These are phyloP conservation scores for Apodemus agrarius DNA, from an alignment of 2,797 vertebrate species.

Conservation along the genomic window DNA sequence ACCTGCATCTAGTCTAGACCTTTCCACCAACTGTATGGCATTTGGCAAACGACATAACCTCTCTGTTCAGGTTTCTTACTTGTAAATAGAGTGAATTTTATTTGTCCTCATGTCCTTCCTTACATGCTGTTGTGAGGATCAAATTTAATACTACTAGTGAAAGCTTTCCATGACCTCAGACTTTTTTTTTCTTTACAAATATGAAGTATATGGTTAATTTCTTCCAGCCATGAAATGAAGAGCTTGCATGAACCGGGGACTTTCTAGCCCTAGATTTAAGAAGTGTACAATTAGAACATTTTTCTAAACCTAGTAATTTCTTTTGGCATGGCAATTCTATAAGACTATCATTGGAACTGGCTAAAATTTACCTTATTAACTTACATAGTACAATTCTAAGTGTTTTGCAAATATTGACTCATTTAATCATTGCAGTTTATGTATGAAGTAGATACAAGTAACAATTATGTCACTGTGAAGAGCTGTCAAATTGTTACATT, in stretches of 20 bases:
- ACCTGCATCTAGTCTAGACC: neutral
- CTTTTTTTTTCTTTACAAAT: neutral
- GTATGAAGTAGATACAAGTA: neutral
- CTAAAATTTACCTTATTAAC: neutral
- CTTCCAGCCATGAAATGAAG: slow-evolving; percentile 10
- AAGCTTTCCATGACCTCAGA: slow-evolving; percentile 40
- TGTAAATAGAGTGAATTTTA: slow-evolving; percentile 55
- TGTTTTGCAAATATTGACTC: slow-evolving; percentile 37
- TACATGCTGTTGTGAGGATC: neutral
- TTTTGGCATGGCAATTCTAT: slow-evolving; percentile 40
- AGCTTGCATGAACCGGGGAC: slow-evolving; percentile 27
- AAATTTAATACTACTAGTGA: slow-evolving; percentile 52
- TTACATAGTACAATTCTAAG: neutral
- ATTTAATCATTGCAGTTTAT: slow-evolving; percentile 39
- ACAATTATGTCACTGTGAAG: slow-evolving; percentile 16
- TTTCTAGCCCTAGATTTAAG: slow-evolving; percentile 31
- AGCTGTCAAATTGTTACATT: slow-evolving; percentile 22
- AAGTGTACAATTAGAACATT: neutral
- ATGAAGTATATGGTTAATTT: slow-evolving; percentile 39
- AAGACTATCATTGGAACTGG: slow-evolving; percentile 20
- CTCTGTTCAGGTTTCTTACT: slow-evolving; percentile 20
- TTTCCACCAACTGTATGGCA: slow-evolving; percentile 42
- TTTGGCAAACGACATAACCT: slow-evolving; percentile 37
- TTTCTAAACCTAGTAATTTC: slow-evolving; percentile 35
- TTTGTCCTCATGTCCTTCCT: neutral